A percentile compares a stretch with the other conserved stretches of the same genome.
Conservation (phyloP, 2,113 vertebrate genomes). For the Upupa epops region DNA sequence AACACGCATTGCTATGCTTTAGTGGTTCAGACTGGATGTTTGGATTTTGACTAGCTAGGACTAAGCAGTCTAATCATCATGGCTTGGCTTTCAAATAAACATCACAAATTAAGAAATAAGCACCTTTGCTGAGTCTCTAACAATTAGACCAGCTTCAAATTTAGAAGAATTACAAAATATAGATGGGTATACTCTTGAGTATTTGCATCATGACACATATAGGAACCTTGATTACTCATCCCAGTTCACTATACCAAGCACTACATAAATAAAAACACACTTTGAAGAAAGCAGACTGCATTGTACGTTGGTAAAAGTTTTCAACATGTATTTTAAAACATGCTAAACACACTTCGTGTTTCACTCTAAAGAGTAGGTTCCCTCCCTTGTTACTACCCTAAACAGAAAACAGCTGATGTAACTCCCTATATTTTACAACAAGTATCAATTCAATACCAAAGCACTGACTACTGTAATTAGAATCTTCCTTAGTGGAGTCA, state of each 20-base stretch:
- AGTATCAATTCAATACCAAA: neutral
- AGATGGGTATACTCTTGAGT: neutral
- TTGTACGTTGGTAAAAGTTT: neutral
- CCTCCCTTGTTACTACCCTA: neutral
- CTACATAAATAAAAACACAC: constrained; percentile 7
- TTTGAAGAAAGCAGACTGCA: neutral
- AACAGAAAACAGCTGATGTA: neutral
- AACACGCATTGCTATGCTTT: neutral
- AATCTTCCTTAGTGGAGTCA: neutral
- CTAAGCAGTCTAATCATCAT: neutral
- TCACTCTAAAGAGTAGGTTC: neutral
- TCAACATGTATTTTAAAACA: neutral
- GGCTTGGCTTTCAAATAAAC: constrained; percentile 21
- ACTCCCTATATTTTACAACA: neutral
- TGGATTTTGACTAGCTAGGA: constrained; percentile 20
- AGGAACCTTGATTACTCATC: neutral
- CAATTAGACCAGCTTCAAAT: constrained; percentile 26
- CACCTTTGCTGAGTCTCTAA: neutral
- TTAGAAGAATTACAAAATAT: neutral
- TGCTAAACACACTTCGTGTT: neutral
- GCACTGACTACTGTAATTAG: neutral
- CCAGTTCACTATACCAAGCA: neutral
- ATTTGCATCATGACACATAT: constrained; percentile 48
- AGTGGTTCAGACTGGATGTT: constrained; percentile 33
- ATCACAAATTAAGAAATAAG: neutral